Conservation (phyloP, 2,888 invertebrate species). For the Polydrusus cervinus region DNA sequence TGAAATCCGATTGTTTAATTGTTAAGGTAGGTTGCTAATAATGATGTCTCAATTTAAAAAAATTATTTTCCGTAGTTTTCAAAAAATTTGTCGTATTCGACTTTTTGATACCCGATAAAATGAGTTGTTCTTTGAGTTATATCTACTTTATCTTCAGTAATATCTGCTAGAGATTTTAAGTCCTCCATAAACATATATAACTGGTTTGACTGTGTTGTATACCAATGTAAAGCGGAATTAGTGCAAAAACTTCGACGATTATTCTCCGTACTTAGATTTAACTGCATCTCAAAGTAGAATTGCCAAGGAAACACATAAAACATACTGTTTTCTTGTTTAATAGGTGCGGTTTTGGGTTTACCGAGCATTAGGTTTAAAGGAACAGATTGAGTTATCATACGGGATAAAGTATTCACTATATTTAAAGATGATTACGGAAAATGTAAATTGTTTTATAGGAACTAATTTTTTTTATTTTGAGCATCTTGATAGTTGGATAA, state of each 20-base stretch:
- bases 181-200: background rate
- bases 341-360: slow-evolving; percentile 23
- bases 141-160: no score
- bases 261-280: slow-evolving; percentile 25
- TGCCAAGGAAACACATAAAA: slow-evolving; percentile 25
- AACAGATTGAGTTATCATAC: background rate
- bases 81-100: no score
- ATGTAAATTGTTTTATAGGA: no score
- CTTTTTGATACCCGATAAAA: no score
- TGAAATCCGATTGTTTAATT: no score
- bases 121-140: no score
- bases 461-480: no score
- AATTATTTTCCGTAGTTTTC: no score
- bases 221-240: slow-evolving; percentile 11
- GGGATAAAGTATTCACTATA: background rate
- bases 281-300: slow-evolving; percentile 31
- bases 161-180: background rate
- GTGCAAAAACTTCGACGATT: slow-evolving; percentile 14
- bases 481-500: no score
- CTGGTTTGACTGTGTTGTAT: background rate
- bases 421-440: background rate
- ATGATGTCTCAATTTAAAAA: no score
- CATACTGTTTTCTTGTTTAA: slow-evolving; percentile 28
- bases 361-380: background rate
- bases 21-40: no score